Conservation (phyloP, 2,113 vertebrate species). For the Pseudorasbora parva region DNA sequence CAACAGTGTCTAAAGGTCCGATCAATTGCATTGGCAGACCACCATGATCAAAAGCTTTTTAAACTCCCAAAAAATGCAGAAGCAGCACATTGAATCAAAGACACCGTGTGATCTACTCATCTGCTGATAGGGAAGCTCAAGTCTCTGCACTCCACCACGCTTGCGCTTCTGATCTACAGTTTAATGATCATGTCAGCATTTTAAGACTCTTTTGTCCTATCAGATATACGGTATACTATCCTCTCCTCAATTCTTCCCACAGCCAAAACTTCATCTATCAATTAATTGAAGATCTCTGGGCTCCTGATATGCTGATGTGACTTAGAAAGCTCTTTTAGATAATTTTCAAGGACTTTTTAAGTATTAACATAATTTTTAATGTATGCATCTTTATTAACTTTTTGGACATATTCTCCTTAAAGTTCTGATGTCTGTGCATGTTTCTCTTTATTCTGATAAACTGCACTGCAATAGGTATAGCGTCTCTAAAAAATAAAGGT, state of each 20-base stretch:
- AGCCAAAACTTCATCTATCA: conserved; percentile 24
- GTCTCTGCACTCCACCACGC: conserved; percentile 5
- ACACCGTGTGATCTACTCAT: conserved; percentile 35
- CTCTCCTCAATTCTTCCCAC: background rate
- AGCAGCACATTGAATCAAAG: conserved; percentile 38
- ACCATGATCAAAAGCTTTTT: conserved; percentile 47
- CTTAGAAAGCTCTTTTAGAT: conserved; percentile 17
- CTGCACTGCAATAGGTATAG: background rate
- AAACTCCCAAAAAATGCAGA: conserved; percentile 36
- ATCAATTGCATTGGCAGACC: conserved; percentile 45
- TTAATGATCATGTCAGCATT: conserved; percentile 46
- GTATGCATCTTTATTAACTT: background rate
- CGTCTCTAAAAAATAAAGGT: background rate
- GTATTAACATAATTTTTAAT: conserved; percentile 1
- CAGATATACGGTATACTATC: conserved; percentile 24
- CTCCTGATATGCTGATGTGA: conserved; percentile 20
- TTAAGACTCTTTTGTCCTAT: conserved; percentile 38
- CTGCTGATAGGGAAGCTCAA: conserved; percentile 24
- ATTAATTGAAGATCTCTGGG: conserved; percentile 29
- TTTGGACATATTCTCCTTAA: background rate
- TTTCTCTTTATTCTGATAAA: background rate
- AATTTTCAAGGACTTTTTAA: background rate
- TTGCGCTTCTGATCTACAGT: conserved; percentile 27
- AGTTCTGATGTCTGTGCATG: background rate
- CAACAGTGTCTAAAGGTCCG: conserved; percentile 12